Percentiles rank a stretch among this genome's conserved stretches.
Evolutionary conservation across 2,888 invertebrate genomes (phyloP).

Genomic region (Steinernema carpocapsae): DNA sequence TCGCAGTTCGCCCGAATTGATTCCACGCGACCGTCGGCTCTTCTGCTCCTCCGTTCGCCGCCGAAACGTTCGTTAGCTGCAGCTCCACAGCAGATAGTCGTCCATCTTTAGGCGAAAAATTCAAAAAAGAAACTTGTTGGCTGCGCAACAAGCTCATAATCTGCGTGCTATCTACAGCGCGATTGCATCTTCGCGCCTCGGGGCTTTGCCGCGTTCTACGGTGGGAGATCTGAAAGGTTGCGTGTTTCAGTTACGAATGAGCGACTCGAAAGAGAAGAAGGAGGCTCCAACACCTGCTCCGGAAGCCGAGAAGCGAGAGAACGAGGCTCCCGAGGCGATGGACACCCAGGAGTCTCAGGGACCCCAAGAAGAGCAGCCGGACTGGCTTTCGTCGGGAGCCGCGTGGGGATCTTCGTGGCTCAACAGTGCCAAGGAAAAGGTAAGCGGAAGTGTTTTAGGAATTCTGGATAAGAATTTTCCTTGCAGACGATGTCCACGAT

Average conservation of each 20-base stretch:
- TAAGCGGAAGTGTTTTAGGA: constrained; percentile 31
- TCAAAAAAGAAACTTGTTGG: constrained; percentile 10
- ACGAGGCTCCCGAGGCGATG: not conserved
- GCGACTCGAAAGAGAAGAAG: constrained; percentile 10
- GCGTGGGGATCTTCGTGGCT: constrained; percentile 60
- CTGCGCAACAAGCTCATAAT: not conserved
- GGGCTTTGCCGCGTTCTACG: not conserved
- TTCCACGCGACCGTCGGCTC: too few species aligned
- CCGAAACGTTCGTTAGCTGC: too few species aligned
- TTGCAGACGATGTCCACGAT: constrained; percentile 64
- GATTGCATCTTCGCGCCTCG: not conserved
- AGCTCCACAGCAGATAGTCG: too few species aligned
- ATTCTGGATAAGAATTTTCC: not conserved
- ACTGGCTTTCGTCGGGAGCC: constrained; percentile 49
- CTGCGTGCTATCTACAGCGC: not conserved
- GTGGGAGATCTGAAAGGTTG: not conserved
- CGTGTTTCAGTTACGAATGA: constrained; percentile 21
- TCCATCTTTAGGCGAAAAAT: too few species aligned
- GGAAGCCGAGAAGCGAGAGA: not conserved
- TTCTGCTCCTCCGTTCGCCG: too few species aligned
- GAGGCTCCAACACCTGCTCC: not conserved
- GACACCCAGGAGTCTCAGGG: not conserved
- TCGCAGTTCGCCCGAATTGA: too few species aligned
- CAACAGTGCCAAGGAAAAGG: constrained; percentile 61
- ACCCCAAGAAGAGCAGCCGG: not conserved